phyloP scores from a whole-genome alignment of 2,113 vertebrate genomes.

The Aphyosemion australe region DNA sequence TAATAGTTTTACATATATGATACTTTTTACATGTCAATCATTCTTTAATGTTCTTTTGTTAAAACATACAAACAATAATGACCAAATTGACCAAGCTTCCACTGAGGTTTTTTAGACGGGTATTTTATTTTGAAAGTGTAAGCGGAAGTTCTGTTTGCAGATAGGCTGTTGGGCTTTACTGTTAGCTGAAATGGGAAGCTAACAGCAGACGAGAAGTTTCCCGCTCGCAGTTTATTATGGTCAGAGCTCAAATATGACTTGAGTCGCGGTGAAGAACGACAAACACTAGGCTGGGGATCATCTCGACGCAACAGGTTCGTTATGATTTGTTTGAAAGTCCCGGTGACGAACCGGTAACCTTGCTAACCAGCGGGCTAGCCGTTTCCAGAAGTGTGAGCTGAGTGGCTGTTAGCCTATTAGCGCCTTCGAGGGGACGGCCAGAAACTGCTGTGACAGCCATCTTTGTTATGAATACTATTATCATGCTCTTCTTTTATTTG shows the following conservation, averaged over 20 bases:
- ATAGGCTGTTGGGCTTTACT: not conserved
- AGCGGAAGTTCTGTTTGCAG: constrained; percentile 20
- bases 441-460: not conserved
- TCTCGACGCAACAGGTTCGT: constrained; percentile 51
- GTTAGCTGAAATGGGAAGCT: constrained; percentile 43
- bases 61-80: not conserved
- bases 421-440: constrained; percentile 11
- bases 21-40: too few species aligned
- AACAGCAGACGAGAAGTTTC: constrained; percentile 51
- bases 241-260: not conserved
- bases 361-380: constrained; percentile 33
- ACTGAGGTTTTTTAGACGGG: not conserved
- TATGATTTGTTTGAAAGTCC: not conserved
- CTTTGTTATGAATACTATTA: not conserved
- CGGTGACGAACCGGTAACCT: constrained; percentile 10
- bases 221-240: constrained; percentile 27
- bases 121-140: constrained; percentile 34
- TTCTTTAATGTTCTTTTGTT: too few species aligned
- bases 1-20: too few species aligned
- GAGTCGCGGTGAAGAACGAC: constrained; percentile 39
- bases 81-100: not conserved
- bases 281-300: constrained; percentile 17
- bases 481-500: fast-evolving
- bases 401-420: constrained; percentile 34
- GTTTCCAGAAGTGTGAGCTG: constrained; percentile 32